Evolutionary conservation across 2,888 invertebrate species (phyloP), one percentile per base, ranked within the genome.

Genomic region (Endotricha flammealis): DNA sequence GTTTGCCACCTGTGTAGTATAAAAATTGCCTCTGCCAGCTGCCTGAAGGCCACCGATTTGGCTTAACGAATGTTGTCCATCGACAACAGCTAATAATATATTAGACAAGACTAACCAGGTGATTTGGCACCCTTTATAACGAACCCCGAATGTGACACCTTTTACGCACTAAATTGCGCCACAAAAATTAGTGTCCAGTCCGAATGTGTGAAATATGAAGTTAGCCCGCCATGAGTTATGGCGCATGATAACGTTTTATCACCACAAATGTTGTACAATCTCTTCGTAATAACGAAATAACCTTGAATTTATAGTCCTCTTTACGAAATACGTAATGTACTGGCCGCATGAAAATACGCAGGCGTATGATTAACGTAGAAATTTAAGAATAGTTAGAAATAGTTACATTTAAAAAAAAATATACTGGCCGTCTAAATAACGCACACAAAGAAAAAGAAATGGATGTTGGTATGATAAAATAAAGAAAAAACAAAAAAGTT

Each of bases 291-390:
- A 81, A 77, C 78, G 73, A 73, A 78, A 77, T 73, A 79, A 73
- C 80, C 78, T 80, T 72, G 62, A 77, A 78, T 77, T 79, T 80
- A 79, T 78, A 58, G 72, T 64, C 70, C 73, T 74, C 75, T 71
- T 81, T 77, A 78, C 74, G 70, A 75, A 80, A 77, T 68, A 57
- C 55, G 56, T 61, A 47, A 57, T 45, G 74, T 75, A 80, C 60
- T 44, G 78, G 3, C 9, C 9, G 60, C 44, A 49, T 67, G 66
- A 66, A 23, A 27, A 20, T 11, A 33, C 32, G 28, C 29, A 27
- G 16, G 24, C 5, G 5, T 14, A 23, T 25, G n/a, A 20, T 36
- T 30, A 13, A n/a, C n/a, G n/a, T n/a, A n/a, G n/a, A n/a, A n/a
- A n/a, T n/a, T n/a, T n/a, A n/a, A n/a, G n/a, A n/a, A n/a, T n/a